Evolutionary conservation across 2,888 invertebrate genomes (phyloP), one percentile per base, ranked within the genome.

Genomic region (Strigamia crassipes): DNA sequence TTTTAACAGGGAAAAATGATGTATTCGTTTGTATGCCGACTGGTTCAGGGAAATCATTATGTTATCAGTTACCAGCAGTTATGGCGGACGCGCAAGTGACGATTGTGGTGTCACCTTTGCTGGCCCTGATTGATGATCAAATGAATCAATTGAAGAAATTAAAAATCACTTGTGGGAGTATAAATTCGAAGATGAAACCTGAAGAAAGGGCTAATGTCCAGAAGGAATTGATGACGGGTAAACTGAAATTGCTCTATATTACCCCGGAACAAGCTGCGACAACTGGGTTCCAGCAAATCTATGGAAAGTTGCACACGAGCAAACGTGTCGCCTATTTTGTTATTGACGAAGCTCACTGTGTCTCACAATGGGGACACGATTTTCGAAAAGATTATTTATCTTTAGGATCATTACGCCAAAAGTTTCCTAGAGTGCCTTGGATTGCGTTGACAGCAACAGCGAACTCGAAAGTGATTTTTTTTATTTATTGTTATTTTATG

Each of bases 351-450:
- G 97, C 97, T 1, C 97, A 97, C 89, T 97, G 97, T 89, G 96
- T 99, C 0, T 97, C 96, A 86, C 94, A 99, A 86, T 99, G 99
- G 99, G 99, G 99, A 0, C 99, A 99, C 89, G 98, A 99, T 88
- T 99, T 99, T 88, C 91, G 97, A 9, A 96, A 96, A 0, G 96
- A 96, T 88, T 99, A 98, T 88, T 90, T 98, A 27, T 95, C 96
- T 88, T 89, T 99, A 31, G 96, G 97, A 0, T 87, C 88, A 12
- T 88, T 95, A 73, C 89, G 93, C 82, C 86, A 87, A 38, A 87
- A 88, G 84, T 92, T 93, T 87, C 91, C 91, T 82, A 89, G 91
- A 82, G 91, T 96, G 79, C 93, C 95, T 0, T 95, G 95, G 91
- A 91, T 99, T 80, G 98, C 98, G 0, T 89, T 99, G 78, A 99